Evolutionary conservation across 2,113 vertebrate genomes (phyloP).

Genomic region (Solenodon paradoxus): DNA sequence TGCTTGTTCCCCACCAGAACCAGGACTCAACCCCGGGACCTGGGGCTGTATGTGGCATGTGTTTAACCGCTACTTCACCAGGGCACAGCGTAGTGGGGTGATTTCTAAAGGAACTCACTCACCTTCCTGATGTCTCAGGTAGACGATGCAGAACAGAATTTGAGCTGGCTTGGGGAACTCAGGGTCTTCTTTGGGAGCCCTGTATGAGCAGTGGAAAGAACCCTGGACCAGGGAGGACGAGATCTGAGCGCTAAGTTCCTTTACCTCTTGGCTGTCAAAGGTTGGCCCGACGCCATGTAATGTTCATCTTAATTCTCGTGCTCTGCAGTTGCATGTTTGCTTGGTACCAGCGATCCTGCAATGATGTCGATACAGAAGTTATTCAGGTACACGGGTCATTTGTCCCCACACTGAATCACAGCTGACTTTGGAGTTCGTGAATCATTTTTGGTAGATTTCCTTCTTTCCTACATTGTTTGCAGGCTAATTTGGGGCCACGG

Average conservation of each 20-base stretch:
- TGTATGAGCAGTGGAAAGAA: neutral
- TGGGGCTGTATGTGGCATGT: no score
- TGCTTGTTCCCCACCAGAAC: no score
- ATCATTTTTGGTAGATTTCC: neutral
- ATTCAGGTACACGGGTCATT: neutral
- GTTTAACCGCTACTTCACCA: no score
- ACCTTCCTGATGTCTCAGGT: neutral
- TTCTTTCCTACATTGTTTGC: neutral
- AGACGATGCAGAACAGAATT: neutral
- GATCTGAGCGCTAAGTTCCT: neutral
- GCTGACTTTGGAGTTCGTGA: neutral
- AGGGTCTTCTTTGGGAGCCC: neutral
- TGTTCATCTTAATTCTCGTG: neutral
- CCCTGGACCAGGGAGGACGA: neutral
- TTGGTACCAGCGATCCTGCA: neutral
- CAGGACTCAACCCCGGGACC: no score
- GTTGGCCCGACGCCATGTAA: no score
- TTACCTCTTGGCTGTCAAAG: neutral
- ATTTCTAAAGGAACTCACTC: no score
- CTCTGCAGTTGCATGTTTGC: neutral
- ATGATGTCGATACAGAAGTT: neutral
- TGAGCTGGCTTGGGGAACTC: neutral
- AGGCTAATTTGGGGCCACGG: neutral
- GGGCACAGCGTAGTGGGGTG: no score
- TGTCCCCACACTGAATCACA: neutral